Percentiles rank a stretch among this genome's conserved stretches.
Conservation (phyloP, 2,888 invertebrate genomes). For the Andrena dorsata region DNA sequence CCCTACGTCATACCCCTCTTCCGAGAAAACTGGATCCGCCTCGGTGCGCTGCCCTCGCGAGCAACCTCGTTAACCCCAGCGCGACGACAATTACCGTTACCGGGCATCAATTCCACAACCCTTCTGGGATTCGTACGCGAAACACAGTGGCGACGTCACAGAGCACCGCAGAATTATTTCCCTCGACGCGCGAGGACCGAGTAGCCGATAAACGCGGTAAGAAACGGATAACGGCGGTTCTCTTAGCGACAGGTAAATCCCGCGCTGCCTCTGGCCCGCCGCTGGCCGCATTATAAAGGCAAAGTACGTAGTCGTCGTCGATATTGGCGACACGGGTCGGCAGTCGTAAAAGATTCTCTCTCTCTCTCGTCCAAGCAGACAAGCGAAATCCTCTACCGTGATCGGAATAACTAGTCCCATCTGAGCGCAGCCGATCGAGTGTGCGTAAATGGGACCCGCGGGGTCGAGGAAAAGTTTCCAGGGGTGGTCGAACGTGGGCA, state of each 20-base stretch:
- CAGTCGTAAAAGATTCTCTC: conserved; percentile 72
- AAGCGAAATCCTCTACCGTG: conserved; percentile 69
- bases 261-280: background rate
- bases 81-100: conserved; percentile 23
- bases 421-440: conserved; percentile 56
- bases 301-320: conserved; percentile 70
- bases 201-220: conserved; percentile 54
- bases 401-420: conserved; percentile 72
- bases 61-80: conserved; percentile 7
- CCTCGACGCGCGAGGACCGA: conserved; percentile 7
- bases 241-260: conserved; percentile 54
- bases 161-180: conserved; percentile 39
- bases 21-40: conserved; percentile 2
- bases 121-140: background rate
- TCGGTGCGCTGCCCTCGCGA: background rate
- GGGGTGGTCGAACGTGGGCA: background rate
- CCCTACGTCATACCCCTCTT: background rate
- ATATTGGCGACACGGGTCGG: conserved; percentile 67
- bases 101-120: conserved; percentile 11
- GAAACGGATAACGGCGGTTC: conserved; percentile 44
- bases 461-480: conserved; percentile 57
- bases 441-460: conserved; percentile 70
- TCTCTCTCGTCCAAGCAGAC: conserved; percentile 40
- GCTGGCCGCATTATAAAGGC: conserved; percentile 65
- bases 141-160: background rate